These are phyloP conservation scores for Typhlichthys subterraneus DNA, from an alignment of 2,797 vertebrate genomes.

Conservation along the genomic window DNA sequence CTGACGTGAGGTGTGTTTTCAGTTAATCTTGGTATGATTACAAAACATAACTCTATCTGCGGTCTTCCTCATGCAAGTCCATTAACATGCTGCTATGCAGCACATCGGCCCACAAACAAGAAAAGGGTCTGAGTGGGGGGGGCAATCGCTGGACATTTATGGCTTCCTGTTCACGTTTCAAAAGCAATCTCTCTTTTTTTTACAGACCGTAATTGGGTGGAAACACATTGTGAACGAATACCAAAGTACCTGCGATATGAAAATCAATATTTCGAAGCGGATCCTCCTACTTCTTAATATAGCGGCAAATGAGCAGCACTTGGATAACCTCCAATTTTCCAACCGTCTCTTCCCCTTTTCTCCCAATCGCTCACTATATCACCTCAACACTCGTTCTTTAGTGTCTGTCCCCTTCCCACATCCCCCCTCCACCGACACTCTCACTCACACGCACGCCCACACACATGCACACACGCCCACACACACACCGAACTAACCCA, in stretches of 20 bases:
- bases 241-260: slow-evolving; percentile 54
- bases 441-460: not conserved
- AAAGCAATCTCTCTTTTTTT: slow-evolving; percentile 50
- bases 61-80: too few relatives aligned
- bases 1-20: too few relatives aligned
- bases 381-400: not conserved
- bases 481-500: not conserved
- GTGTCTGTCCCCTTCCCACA: not conserved
- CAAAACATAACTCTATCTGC: too few relatives aligned
- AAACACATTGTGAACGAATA: slow-evolving; percentile 51
- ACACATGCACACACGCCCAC: slow-evolving; percentile 1
- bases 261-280: slow-evolving; percentile 67
- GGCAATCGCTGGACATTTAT: slow-evolving; percentile 15
- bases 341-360: slow-evolving; percentile 19
- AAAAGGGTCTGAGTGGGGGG: too few relatives aligned
- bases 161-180: slow-evolving; percentile 47
- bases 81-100: too few relatives aligned
- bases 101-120: too few relatives aligned
- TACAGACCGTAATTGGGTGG: slow-evolving; percentile 55
- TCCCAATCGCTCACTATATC: slow-evolving; percentile 23
- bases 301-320: slow-evolving; percentile 64
- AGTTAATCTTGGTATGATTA: too few relatives aligned
- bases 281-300: slow-evolving; percentile 59
- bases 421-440: slow-evolving; percentile 21
- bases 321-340: slow-evolving; percentile 48